Percentiles rank a stretch among this genome's conserved stretches.
These are phyloP conservation scores for Ondatra zibethicus DNA, from an alignment of 2,113 vertebrate genomes.

Conservation along the genomic window DNA sequence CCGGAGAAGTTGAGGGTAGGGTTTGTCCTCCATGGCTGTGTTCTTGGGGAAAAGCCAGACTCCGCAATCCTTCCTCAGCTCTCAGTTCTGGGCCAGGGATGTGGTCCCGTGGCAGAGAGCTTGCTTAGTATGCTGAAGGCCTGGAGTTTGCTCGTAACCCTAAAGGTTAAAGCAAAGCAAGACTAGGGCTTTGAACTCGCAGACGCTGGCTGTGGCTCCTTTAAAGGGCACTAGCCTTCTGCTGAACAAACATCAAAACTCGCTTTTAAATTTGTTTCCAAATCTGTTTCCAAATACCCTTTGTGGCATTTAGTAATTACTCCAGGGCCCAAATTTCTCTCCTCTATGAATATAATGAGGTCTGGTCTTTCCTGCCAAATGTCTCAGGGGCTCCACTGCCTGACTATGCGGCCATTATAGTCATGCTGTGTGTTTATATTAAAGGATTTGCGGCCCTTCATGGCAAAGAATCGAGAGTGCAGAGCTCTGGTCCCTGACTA, in stretches of 20 bases:
- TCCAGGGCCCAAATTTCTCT: not conserved
- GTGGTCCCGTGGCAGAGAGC: too few relatives aligned
- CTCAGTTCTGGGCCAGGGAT: too few relatives aligned
- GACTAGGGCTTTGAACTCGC: not conserved
- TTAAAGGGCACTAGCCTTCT: not conserved
- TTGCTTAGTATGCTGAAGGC: not conserved
- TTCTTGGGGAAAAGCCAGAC: not conserved
- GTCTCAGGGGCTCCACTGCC: not conserved
- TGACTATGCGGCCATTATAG: not conserved
- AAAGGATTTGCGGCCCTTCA: not conserved
- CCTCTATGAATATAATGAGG: not conserved
- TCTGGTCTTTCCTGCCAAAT: not conserved
- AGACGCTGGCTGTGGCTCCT: not conserved
- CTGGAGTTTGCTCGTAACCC: not conserved
- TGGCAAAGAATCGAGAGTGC: not conserved
- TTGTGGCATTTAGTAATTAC: not conserved
- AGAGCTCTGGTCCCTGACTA: not conserved
- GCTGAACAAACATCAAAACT: not conserved
- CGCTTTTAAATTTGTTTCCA: constrained; percentile 10
- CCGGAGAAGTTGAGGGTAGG: not conserved
- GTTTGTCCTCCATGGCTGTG: not conserved
- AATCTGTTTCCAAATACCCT: not conserved
- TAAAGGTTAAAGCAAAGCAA: not conserved
- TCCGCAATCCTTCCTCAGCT: not conserved
- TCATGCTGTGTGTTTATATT: not conserved